Conservation (phyloP, 2,797 vertebrate species). For the Buphagus erythrorhynchus region DNA sequence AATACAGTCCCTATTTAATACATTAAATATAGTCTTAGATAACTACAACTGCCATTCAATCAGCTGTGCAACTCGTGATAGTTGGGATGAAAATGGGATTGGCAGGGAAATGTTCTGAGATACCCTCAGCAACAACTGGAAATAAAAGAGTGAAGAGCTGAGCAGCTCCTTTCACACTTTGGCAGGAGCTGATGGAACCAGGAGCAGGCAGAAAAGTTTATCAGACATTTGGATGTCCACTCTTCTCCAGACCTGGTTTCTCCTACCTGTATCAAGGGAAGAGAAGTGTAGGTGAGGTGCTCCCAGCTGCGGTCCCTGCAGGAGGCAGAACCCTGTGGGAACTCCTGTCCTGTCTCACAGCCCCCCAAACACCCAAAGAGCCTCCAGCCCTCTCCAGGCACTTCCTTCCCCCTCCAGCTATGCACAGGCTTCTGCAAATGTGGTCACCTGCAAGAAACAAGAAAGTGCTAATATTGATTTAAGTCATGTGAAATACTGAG, state of each 20-base stretch:
- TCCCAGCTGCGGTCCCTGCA: background rate
- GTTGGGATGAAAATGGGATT: background rate
- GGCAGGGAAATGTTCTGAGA: background rate
- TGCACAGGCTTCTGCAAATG: background rate
- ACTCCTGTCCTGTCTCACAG: background rate
- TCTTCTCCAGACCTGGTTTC: background rate
- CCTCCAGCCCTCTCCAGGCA: background rate
- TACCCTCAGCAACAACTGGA: background rate
- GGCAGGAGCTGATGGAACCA: rapidly evolving
- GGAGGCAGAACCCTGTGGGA: background rate
- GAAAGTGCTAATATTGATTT: background rate
- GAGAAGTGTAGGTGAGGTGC: no score
- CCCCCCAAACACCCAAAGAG: background rate
- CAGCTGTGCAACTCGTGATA: rapidly evolving
- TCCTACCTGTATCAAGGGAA: background rate
- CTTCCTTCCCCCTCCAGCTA: background rate
- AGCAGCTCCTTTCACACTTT: background rate
- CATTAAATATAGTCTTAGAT: background rate
- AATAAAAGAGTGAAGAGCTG: background rate
- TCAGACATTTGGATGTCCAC: no score
- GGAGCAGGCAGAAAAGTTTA: background rate
- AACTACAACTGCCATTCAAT: background rate
- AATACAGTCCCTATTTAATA: background rate
- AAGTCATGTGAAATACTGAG: background rate
- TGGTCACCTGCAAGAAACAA: background rate